A percentile compares a stretch with the other conserved stretches of the same genome.
Conservation (phyloP, 2,797 vertebrate species). For the Poecile montanus region DNA sequence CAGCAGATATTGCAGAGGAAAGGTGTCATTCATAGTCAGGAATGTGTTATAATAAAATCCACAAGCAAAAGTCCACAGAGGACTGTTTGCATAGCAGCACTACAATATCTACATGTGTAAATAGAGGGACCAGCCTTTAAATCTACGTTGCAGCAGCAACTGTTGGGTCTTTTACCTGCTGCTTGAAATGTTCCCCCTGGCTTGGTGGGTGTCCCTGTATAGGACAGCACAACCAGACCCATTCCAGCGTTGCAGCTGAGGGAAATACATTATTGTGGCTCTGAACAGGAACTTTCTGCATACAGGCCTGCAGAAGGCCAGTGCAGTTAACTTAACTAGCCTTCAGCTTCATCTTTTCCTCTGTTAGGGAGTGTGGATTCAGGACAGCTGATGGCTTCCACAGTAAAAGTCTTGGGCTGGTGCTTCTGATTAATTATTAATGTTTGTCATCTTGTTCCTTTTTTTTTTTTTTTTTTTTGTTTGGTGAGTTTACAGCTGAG, state of each 20-base stretch:
- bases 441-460: neutral
- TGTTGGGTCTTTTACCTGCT: slow-evolving; percentile 1
- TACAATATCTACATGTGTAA: slow-evolving; percentile 66
- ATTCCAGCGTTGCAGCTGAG: neutral
- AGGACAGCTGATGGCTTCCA: slow-evolving; percentile 27
- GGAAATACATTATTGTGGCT: neutral
- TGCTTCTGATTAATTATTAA: slow-evolving; percentile 61
- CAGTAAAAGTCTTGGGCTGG: slow-evolving; percentile 41
- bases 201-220: neutral
- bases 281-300: neutral
- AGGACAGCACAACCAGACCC: neutral
- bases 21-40: slow-evolving; percentile 34
- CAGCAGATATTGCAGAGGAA: slow-evolving; percentile 16
- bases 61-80: slow-evolving; percentile 60
- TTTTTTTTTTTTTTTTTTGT: slow-evolving; percentile 16
- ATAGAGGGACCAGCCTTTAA: slow-evolving; percentile 47
- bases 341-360: neutral
- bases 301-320: neutral
- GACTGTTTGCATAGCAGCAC: slow-evolving; percentile 58
- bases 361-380: neutral
- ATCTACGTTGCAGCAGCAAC: neutral
- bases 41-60: slow-evolving; percentile 55
- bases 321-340: neutral
- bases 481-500: slow-evolving; percentile 31
- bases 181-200: neutral